Base-by-base conservation (phyloP, 2,888 invertebrate genomes). In the Pseudanteris insignis region DNA sequence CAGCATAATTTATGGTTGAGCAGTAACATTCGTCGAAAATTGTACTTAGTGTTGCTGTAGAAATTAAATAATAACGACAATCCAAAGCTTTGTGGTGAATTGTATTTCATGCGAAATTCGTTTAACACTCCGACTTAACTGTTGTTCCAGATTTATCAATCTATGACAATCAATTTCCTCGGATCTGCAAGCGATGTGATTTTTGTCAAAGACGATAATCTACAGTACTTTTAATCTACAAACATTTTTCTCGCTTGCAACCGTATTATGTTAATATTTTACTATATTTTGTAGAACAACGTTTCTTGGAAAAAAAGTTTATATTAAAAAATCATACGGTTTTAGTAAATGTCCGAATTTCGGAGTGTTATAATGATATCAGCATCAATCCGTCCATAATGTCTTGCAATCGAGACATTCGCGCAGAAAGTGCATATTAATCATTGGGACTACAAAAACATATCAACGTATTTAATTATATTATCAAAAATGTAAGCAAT, bases 371-470 rank as follows among this genome's bases (percentile, higher is more conserved):
- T 50, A 63, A 57, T 67, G 64, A 71, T 67, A 71, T 76, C 77
- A 73, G 74, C 77, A 71, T 72, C 65, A 69, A 73, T 73, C 73
- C 73, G 73, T 73, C 73, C 73, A 73, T 70, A 68, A 72, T 71
- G 71, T 71, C 70, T 71, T 70, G 63, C 18, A 51, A 58, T 51
- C 44, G 66, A 74, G 71, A 60, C 74, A 73, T 75, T 74, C 21
- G 78, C 78, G 78, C 78, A 75, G 21, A 76, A 63, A 64, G 79
- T 79, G 79, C 79, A 77, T 78, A 79, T 78, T 79, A 78, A 78
- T 79, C 78, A 79, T 79, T 78, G 79, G 79, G 79, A 79, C 79
- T 79, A 79, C 79, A 79, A 79, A 79, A 69, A 78, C 79, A 79
- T 79, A 79, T 79, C 79, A 79, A 77, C 77, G 70, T 77, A 75